Evolutionary conservation across 2,113 vertebrate species (phyloP), one percentile per base, ranked within the genome.

Genomic region (Tyto alba): DNA sequence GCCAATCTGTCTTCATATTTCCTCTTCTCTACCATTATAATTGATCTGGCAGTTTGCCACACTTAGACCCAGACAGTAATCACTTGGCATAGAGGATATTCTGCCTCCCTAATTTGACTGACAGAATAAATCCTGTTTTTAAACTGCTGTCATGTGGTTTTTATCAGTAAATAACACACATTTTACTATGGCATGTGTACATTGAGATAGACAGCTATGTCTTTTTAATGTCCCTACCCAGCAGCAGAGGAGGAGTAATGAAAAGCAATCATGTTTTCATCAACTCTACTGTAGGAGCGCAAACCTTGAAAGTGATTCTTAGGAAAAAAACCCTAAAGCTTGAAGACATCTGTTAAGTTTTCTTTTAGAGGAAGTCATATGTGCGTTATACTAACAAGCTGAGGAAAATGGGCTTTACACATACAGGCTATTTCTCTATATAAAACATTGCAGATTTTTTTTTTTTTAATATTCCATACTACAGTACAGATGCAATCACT

Each of bases 1-100:
- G 94, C 91, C 73, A 85, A 97, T 98, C 93, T 96, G 89, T 98
- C 98, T 98, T 98, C 97, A 88, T 98, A 95, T 98, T 96, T 98
- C 96, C 92, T 96, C 92, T 96, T 95, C 75, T 90, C 91, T 88
- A 88, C 85, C 59, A 69, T 83, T 93, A 75, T 97, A 97, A 98
- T 98, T 98, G 98, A 98, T 97, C 96, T 98, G 98, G 97, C 97
- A 72, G 91, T 81, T 94, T 1, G 87, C 97, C 97, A 95, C 23
- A 36, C 80, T 94, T 85, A 85, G 47, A 95, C 89, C 90, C 85
- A 91, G 95, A 85, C 86, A 63, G 92, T 94, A 96, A 96, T 97
- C 93, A 88, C 92, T 97, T 92, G 90, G 97, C 93, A 91, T 85
- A 93, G 94, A 97, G 81, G 83, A 96, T 96, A 89, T 95, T 97